These are phyloP conservation scores for Ctenochaetus hawaiiensis DNA, from an alignment of 2,797 vertebrate genomes.

Conservation along the genomic window DNA sequence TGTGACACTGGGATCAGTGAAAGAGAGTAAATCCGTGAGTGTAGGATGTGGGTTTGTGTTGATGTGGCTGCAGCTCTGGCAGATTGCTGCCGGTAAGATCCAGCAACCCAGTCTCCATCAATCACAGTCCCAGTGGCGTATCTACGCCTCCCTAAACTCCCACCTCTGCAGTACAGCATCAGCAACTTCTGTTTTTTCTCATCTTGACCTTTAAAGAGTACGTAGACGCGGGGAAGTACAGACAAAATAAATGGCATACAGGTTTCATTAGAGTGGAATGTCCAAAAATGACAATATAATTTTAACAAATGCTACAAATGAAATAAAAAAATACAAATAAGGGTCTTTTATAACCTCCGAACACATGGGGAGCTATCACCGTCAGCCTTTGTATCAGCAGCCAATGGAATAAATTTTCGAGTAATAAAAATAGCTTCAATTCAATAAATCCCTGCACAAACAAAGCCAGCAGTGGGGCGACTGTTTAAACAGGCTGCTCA, in stretches of 20 bases:
- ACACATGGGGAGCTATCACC: background rate
- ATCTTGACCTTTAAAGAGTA: conserved; percentile 52
- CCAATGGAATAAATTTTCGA: conserved; percentile 4
- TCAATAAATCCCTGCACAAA: conserved; percentile 39
- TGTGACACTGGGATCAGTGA: conserved; percentile 11
- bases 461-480: conserved; percentile 44
- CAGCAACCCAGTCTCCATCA: conserved; percentile 66
- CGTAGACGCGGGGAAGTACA: background rate
- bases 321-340: conserved; percentile 11
- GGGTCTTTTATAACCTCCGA: conserved; percentile 10
- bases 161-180: conserved; percentile 36
- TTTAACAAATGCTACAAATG: conserved; percentile 12
- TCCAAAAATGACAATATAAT: conserved; percentile 5
- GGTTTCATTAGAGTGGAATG: background rate
- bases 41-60: conserved; percentile 51
- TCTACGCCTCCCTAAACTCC: conserved; percentile 46
- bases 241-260: conserved; percentile 20
- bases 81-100: conserved; percentile 55
- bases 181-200: conserved; percentile 49
- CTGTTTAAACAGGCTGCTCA: conserved; percentile 50
- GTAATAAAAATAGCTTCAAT: conserved; percentile 41
- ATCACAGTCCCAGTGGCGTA: conserved; percentile 64
- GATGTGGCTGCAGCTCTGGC: conserved; percentile 48
- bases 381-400: conserved; percentile 16
- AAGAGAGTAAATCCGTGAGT: conserved; percentile 24